phyloP scores from a whole-genome alignment of 2,888 invertebrate species.

The Miltochrista miniata region DNA sequence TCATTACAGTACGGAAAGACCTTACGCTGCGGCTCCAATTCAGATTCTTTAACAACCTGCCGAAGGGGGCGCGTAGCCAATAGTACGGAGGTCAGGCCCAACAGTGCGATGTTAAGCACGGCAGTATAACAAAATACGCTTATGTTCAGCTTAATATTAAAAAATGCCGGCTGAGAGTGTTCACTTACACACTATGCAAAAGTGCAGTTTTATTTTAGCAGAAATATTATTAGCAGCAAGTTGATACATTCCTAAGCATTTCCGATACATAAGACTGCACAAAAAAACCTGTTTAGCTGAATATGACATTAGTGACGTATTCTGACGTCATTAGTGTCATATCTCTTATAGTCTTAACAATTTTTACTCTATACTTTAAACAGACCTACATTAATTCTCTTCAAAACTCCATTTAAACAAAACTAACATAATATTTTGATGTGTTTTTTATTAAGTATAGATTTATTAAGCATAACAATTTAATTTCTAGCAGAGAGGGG shows the following conservation, averaged over 20 bases:
- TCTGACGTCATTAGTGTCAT: constrained; percentile 39
- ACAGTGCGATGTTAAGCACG: constrained; percentile 71
- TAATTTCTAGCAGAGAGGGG: constrained; percentile 82
- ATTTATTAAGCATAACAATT: constrained; percentile 70
- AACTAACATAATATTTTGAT: constrained; percentile 33
- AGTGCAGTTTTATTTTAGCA: constrained; percentile 66
- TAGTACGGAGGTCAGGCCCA: constrained; percentile 80
- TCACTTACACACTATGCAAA: constrained; percentile 57
- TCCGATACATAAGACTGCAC: constrained; percentile 57
- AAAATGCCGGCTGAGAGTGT: constrained; percentile 49
- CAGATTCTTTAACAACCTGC: constrained; percentile 97
- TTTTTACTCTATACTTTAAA: constrained; percentile 46
- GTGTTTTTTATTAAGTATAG: constrained; percentile 43
- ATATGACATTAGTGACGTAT: constrained; percentile 39
- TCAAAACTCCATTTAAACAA: constrained; percentile 29
- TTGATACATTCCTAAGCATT: neutral
- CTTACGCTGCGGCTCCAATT: constrained; percentile 97
- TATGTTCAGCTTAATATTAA: constrained; percentile 66
- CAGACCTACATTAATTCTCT: constrained; percentile 35
- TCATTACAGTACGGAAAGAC: constrained; percentile 96
- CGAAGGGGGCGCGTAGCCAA: constrained; percentile 94
- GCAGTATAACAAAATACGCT: constrained; percentile 75
- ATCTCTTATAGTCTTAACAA: constrained; percentile 48
- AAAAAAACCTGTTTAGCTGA: constrained; percentile 30
- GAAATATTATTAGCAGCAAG: neutral